Percentiles rank a stretch among this genome's conserved stretches.
Conservation (phyloP, 2,113 vertebrate genomes). For the Aphyosemion australe region DNA sequence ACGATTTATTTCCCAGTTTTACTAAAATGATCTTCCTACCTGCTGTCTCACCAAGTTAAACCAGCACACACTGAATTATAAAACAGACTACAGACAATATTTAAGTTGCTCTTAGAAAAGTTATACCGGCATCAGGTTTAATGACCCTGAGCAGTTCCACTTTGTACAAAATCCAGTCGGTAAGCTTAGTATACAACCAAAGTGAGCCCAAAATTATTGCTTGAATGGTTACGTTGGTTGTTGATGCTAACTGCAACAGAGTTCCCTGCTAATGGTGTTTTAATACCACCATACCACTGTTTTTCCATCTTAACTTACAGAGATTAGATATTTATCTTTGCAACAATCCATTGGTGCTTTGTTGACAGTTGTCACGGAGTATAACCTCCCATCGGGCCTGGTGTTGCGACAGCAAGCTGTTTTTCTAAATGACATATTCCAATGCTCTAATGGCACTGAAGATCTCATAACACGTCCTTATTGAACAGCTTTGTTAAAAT, state of each 20-base stretch:
- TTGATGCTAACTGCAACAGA: constrained; percentile 70
- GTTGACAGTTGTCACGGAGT: constrained; percentile 65
- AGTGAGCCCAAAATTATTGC: neutral
- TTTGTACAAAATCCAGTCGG: neutral
- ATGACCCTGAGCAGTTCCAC: neutral
- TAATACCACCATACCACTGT: constrained; percentile 70
- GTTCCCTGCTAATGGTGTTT: constrained; percentile 62
- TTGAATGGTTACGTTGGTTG: neutral
- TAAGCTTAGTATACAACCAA: constrained; percentile 2
- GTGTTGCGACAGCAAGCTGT: constrained; percentile 60
- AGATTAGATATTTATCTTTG: constrained; percentile 58
- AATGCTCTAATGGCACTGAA: constrained; percentile 31
- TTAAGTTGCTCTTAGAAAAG: neutral
- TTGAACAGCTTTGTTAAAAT: constrained; percentile 13
- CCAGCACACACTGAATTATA: neutral
- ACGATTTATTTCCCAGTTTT: neutral
- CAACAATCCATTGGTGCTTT: constrained; percentile 67
- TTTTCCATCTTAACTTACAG: constrained; percentile 31
- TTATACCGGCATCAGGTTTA: neutral
- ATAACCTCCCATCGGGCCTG: constrained; percentile 70
- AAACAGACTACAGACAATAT: neutral
- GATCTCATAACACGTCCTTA: constrained; percentile 30
- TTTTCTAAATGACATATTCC: constrained; percentile 56
- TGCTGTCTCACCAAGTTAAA: neutral
- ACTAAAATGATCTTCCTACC: neutral